Conservation (phyloP, 2,797 vertebrate genomes). For the Triplophysa bombifrons region DNA sequence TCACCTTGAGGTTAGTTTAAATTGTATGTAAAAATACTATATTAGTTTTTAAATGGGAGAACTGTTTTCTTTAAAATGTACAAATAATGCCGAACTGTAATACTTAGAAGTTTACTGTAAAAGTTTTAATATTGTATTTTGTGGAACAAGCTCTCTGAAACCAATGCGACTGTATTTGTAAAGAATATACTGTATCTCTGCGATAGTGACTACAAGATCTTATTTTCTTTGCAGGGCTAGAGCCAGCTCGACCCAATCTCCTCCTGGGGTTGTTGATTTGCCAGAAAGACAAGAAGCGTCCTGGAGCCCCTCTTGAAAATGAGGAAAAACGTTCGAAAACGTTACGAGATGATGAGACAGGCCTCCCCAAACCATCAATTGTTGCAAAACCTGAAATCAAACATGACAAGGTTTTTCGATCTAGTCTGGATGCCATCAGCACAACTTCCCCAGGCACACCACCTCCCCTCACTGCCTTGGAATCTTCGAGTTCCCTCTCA, state of each 20-base stretch:
- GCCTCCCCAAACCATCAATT: slow-evolving; percentile 63
- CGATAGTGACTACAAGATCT: slow-evolving; percentile 4
- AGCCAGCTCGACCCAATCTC: slow-evolving; percentile 93
- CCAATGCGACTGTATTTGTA: neutral
- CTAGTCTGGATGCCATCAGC: slow-evolving; percentile 76
- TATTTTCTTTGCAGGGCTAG: slow-evolving; percentile 82
- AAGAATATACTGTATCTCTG: neutral
- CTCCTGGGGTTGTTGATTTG: slow-evolving; percentile 95
- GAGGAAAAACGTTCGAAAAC: slow-evolving; percentile 87
- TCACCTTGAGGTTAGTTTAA: neutral
- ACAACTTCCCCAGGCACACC: slow-evolving; percentile 90
- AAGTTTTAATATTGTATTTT: neutral
- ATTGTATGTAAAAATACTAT: neutral
- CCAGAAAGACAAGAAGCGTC: slow-evolving; percentile 89
- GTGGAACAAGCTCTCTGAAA: slow-evolving; percentile 53
- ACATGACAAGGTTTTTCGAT: slow-evolving; percentile 70
- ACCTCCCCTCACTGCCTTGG: slow-evolving; percentile 74
- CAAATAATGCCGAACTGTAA: neutral
- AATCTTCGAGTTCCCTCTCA: slow-evolving; percentile 68
- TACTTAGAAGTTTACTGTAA: neutral
- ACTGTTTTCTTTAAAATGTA: neutral
- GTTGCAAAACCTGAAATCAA: slow-evolving; percentile 75
- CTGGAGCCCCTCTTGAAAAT: slow-evolving; percentile 71
- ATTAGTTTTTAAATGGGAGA: neutral
- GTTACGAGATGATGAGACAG: slow-evolving; percentile 81